Percentiles rank a stretch among this genome's conserved stretches.
Evolutionary conservation across 2,113 vertebrate genomes (phyloP).

Genomic region (Neoarius graeffei): DNA sequence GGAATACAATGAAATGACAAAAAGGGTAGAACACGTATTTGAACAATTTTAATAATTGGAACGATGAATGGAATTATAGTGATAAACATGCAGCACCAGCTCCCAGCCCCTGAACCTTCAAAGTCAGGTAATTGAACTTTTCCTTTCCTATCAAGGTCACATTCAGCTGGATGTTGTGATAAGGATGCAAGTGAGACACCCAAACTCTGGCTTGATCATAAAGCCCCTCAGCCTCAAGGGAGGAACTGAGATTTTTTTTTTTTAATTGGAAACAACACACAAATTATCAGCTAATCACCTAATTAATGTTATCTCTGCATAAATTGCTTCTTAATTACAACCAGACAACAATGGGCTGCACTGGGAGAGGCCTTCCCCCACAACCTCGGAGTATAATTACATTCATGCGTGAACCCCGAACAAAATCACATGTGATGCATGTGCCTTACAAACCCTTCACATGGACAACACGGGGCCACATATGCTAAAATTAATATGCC

Average conservation of each 20-base stretch:
- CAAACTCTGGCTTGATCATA: conserved; percentile 24
- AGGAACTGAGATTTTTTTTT: conserved; percentile 7
- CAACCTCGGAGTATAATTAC: conserved; percentile 50
- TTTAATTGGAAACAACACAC: conserved; percentile 35
- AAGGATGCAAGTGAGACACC: neutral
- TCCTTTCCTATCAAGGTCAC: neutral
- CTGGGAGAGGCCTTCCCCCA: conserved; percentile 31
- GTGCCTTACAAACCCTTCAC: conserved; percentile 8
- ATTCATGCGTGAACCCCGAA: conserved; percentile 24
- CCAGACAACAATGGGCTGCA: conserved; percentile 47
- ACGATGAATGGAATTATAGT: neutral
- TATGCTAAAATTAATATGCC: neutral
- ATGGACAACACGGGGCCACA: neutral
- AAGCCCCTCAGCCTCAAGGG: neutral
- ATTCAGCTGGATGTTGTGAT: neutral
- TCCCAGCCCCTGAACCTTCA: neutral
- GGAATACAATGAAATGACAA: neutral
- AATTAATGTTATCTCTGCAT: conserved; percentile 59
- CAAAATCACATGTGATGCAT: conserved; percentile 19
- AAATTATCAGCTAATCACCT: conserved; percentile 55
- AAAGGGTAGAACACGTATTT: neutral
- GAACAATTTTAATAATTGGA: neutral
- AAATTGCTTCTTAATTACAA: conserved; percentile 60
- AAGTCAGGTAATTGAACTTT: conserved; percentile 17
- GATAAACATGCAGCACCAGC: neutral